phyloP scores from a whole-genome alignment of 2,888 invertebrate genomes.

The Nomada fucata region DNA sequence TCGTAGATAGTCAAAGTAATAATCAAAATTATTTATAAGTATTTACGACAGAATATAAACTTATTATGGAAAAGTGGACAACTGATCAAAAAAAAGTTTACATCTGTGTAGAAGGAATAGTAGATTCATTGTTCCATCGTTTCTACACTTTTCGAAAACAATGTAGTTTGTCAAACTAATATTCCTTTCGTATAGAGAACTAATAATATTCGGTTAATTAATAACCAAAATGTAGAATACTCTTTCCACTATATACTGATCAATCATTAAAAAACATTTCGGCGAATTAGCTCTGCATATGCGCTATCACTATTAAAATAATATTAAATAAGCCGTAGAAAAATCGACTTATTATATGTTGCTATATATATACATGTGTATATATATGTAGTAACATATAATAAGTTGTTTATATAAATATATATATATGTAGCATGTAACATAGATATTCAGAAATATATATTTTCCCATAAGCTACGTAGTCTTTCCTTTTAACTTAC shows the following conservation, averaged over 20 bases:
- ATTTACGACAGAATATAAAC: conserved; percentile 20
- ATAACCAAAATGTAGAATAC: background rate
- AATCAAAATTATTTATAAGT: conserved; percentile 56
- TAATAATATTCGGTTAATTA: conserved; percentile 1
- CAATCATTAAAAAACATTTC: background rate
- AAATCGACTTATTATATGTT: too few relatives aligned
- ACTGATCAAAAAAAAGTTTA: conserved; percentile 9
- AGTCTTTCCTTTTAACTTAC: background rate
- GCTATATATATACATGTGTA: too few relatives aligned
- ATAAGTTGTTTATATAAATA: conserved; percentile 55
- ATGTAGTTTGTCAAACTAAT: background rate
- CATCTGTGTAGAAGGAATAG: conserved; percentile 8
- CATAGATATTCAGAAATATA: conserved; percentile 70
- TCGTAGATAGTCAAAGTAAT: conserved; percentile 26
- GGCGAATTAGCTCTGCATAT: conserved; percentile 15
- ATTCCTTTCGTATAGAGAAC: conserved; percentile 1
- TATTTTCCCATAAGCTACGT: conserved; percentile 68
- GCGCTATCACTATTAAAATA: conserved; percentile 36
- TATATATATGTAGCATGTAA: conserved; percentile 53
- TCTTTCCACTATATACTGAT: conserved; percentile 1
- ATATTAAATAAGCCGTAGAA: conserved; percentile 28
- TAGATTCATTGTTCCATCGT: conserved; percentile 28
- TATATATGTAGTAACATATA: too few relatives aligned
- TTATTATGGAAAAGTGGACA: conserved; percentile 14
- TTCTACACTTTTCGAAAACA: conserved; percentile 5